These are phyloP conservation scores for Antrozous pallidus DNA, from an alignment of 2,797 vertebrate genomes.

Conservation along the genomic window DNA sequence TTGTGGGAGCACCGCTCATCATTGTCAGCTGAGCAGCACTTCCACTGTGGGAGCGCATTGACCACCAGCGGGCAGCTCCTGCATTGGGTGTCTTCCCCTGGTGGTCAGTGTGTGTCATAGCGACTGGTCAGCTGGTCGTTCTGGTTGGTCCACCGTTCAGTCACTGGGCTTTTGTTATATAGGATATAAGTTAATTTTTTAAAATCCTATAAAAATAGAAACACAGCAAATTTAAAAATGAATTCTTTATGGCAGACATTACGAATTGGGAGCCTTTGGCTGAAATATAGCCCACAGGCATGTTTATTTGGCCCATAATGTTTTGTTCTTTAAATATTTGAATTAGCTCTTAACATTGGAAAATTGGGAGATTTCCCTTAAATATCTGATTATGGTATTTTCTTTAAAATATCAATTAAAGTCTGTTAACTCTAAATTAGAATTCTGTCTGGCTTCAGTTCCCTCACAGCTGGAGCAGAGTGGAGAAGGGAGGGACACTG, in stretches of 20 bases:
- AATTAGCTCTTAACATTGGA: constrained; percentile 24
- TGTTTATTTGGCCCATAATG: not conserved
- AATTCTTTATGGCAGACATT: not conserved
- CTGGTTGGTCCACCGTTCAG: too few species aligned
- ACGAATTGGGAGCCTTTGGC: not conserved
- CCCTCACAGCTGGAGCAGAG: not conserved
- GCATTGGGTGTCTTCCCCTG: too few species aligned
- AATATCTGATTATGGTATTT: not conserved
- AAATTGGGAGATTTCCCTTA: constrained; percentile 28
- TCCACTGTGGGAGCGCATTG: too few species aligned
- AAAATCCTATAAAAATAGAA: not conserved
- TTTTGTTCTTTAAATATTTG: not conserved
- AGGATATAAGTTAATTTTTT: not conserved
- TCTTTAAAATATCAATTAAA: not conserved
- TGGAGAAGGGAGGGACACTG: not conserved
- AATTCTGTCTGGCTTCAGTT: not conserved
- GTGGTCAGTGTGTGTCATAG: too few species aligned
- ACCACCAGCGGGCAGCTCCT: too few species aligned
- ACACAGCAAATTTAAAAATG: not conserved
- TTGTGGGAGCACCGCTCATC: too few species aligned
- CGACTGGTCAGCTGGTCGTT: too few species aligned
- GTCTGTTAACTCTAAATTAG: not conserved
- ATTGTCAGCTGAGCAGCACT: too few species aligned
- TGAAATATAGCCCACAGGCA: not conserved
- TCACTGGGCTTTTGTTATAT: too few species aligned